Evolutionary conservation across 2,888 invertebrate genomes (phyloP).

Genomic region (Melanotus villosus): DNA sequence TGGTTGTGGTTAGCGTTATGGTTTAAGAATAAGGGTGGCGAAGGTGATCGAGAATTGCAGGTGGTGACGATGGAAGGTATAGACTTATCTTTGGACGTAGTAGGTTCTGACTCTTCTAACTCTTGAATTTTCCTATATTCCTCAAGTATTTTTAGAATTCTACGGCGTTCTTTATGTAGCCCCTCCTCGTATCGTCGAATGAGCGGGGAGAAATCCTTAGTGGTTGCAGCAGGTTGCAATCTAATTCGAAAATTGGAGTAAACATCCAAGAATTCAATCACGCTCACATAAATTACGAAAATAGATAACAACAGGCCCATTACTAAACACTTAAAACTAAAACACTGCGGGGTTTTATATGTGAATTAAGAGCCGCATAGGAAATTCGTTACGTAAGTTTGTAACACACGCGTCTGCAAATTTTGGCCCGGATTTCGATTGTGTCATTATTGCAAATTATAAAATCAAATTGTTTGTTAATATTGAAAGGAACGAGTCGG

Average conservation of each 20-base stretch:
- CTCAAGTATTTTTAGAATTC: conserved; percentile 50
- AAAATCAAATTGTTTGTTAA: conserved; percentile 16
- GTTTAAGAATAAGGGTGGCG: neutral
- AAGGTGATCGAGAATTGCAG: neutral
- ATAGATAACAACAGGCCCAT: conserved; percentile 85
- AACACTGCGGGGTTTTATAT: no score
- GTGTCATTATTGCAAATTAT: conserved; percentile 35
- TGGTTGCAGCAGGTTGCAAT: conserved; percentile 51
- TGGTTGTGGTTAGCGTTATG: no score
- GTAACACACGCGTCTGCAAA: conserved; percentile 33
- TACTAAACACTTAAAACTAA: conserved; percentile 35
- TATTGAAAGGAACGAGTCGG: conserved; percentile 40
- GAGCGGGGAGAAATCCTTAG: conserved; percentile 36
- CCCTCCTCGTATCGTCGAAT: conserved; percentile 39
- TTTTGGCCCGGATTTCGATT: conserved; percentile 24
- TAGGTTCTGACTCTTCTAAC: neutral
- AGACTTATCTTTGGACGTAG: neutral
- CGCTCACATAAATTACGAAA: conserved; percentile 82
- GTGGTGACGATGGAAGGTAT: no score
- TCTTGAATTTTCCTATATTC: conserved; percentile 58
- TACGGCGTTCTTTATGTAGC: conserved; percentile 37
- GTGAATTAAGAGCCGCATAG: neutral
- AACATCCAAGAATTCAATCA: conserved; percentile 77
- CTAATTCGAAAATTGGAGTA: conserved; percentile 69
- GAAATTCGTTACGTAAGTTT: neutral